phyloP scores from a whole-genome alignment of 2,888 invertebrate genomes.

The Agrotis clavis region DNA sequence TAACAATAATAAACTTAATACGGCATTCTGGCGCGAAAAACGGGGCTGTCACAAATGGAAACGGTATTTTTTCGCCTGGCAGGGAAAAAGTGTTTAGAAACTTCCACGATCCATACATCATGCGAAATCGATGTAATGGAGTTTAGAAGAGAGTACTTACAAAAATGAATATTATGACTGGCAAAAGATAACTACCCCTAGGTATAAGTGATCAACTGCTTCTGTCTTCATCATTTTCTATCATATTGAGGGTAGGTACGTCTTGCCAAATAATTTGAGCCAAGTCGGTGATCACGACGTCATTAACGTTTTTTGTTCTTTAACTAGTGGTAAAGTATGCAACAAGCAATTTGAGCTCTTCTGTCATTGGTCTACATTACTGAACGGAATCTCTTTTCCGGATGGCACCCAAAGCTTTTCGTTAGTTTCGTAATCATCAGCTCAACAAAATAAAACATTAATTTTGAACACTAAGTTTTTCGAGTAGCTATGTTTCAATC shows the following conservation, averaged over 20 bases:
- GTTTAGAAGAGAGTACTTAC: no score
- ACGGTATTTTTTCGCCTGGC: neutral
- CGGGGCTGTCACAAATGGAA: conserved; percentile 9
- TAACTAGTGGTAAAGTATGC: neutral
- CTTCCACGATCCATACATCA: no score
- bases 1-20: conserved; percentile 22
- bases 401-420: neutral
- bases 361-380: neutral
- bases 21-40: neutral
- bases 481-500: no score
- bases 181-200: neutral
- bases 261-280: neutral
- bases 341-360: neutral
- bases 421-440: neutral
- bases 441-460: no score
- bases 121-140: no score
- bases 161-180: neutral
- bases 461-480: no score
- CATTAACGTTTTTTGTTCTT: neutral
- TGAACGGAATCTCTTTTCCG: conserved; percentile 14
- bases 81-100: neutral
- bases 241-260: neutral
- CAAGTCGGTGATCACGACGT: neutral
- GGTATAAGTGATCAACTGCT: neutral
- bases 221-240: neutral